A percentile compares a stretch with the other conserved stretches of the same genome.
Evolutionary conservation across 2,113 vertebrate genomes (phyloP).

Genomic region (Ailuropoda melanoleuca): DNA sequence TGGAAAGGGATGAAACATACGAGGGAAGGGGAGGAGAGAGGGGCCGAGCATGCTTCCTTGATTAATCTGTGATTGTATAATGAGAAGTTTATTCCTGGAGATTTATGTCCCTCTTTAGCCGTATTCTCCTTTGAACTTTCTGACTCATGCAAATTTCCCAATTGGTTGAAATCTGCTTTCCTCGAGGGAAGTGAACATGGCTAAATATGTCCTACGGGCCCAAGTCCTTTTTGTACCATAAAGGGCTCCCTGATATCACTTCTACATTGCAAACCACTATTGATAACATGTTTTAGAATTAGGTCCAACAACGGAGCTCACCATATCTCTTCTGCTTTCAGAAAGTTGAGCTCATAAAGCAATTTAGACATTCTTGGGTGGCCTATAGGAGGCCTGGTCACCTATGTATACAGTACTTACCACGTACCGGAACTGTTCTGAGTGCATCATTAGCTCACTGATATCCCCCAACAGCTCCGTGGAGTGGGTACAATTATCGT

Average conservation of each 20-base stretch:
- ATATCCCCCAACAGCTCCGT: neutral
- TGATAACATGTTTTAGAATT: neutral
- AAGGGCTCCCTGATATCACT: neutral
- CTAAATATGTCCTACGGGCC: neutral
- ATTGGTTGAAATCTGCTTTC: neutral
- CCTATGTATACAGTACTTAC: neutral
- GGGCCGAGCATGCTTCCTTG: neutral
- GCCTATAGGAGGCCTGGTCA: neutral
- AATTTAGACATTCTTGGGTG: neutral
- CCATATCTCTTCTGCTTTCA: neutral
- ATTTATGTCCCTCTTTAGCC: neutral
- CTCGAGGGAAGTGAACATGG: neutral
- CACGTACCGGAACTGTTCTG: neutral
- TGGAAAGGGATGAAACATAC: neutral
- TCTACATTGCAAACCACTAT: neutral
- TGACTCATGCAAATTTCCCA: conserved; percentile 26
- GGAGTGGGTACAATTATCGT: neutral
- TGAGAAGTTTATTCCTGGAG: neutral
- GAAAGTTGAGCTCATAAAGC: neutral
- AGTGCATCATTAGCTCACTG: neutral
- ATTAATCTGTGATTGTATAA: neutral
- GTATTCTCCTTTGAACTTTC: neutral
- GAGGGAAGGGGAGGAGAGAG: neutral
- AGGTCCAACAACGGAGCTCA: neutral
- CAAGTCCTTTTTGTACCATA: neutral